A percentile compares a stretch with the other conserved stretches of the same genome.
Conservation (phyloP, 2,797 vertebrate genomes). For the Bradypus variegatus region DNA sequence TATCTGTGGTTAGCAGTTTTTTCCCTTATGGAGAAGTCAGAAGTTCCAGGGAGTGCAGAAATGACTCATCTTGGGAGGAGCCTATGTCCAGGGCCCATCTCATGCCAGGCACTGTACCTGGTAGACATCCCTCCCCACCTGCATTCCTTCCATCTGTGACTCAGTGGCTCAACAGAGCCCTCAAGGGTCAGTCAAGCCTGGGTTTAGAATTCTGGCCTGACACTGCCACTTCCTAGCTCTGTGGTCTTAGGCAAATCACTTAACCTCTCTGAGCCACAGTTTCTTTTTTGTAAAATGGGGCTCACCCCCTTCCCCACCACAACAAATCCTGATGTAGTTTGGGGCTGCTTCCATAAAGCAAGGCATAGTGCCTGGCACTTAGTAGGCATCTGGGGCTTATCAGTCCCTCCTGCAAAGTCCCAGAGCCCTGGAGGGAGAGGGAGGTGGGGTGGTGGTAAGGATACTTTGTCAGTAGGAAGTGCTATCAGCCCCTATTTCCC, state of each 20-base stretch:
- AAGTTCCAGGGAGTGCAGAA: neutral
- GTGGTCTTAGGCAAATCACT: neutral
- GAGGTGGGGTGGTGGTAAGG: neutral
- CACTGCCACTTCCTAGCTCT: neutral
- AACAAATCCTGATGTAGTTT: neutral
- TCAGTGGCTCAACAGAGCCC: fast-evolving
- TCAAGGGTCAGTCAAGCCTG: too few species aligned
- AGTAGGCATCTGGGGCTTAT: neutral
- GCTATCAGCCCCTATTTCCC: fast-evolving
- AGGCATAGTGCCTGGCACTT: neutral
- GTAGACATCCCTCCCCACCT: fast-evolving
- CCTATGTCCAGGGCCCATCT: fast-evolving
- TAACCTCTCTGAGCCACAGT: neutral
- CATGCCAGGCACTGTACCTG: fast-evolving
- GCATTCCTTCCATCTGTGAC: neutral
- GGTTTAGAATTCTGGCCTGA: too few species aligned
- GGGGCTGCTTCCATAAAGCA: neutral
- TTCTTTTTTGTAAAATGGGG: neutral
- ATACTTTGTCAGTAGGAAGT: neutral
- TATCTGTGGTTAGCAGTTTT: neutral
- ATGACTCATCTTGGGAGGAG: neutral
- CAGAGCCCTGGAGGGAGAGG: too few species aligned
- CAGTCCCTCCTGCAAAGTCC: neutral
- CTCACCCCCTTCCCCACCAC: fast-evolving
- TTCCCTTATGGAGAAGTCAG: neutral